Evolutionary conservation across 2,113 vertebrate genomes (phyloP), one percentile per base, ranked within the genome.

Genomic region (Toxotes jaculatrix): DNA sequence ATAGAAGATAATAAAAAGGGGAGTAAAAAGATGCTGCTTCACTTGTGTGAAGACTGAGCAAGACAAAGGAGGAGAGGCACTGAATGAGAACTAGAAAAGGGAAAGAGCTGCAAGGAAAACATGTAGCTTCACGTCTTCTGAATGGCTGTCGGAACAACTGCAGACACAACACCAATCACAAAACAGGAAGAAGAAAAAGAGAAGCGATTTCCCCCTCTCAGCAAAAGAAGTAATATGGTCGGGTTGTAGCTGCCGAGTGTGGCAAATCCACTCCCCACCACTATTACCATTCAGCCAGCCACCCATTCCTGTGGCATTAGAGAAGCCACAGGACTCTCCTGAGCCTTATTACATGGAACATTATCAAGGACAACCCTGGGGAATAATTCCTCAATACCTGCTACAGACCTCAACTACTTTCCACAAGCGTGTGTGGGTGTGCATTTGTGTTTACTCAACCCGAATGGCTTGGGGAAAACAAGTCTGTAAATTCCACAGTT

Each of bases 401-500:
- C 78, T 63, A 76, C 49, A 79, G 60, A 87, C 73, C 76, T 51
- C 78, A 63, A 78, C 72, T 47, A 21, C 66, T 73, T 49, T 65
- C 36, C 51, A 69, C 27, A 68, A 79, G 59, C 40, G 17, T 59
- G 40, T 63, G 73, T 55, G 72, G 43, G 70, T 53, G 65, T 66
- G 75, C 49, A 38, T 63, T n/a, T 82, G 61, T 77, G 82, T 86
- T 80, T 83, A 77, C 51, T 85, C 74, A 38, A 36, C 74, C 79
- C 82, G 74, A 80, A 74, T 40, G 60, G 67, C 64, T 71, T 9
- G 45, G 53, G 38, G 57, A 86, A 82, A 91, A 76, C 80, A 88
- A 77, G 78, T 65, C 85, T 87, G 78, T 79, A 89, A 86, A 92
- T 91, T 91, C 90, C 89, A 86, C 43, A 53, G 85, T 56, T 86